A percentile compares a stretch with the other conserved stretches of the same genome.
Evolutionary conservation across 2,888 invertebrate genomes (phyloP).

Genomic region (Neoaliturus tenellus): DNA sequence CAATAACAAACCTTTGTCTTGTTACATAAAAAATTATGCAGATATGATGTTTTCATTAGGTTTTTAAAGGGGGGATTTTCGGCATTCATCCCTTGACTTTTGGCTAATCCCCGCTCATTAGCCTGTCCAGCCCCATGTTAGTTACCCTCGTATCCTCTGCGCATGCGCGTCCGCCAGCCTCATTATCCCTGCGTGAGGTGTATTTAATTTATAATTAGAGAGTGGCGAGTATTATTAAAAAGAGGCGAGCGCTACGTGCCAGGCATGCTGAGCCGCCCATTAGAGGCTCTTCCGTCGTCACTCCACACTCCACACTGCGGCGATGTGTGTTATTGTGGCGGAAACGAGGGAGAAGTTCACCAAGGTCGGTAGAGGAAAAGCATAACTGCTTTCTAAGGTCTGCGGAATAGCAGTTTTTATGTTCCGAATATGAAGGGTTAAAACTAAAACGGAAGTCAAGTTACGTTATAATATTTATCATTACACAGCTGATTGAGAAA

Average conservation of each 20-base stretch:
- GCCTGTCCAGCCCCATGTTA: not conserved
- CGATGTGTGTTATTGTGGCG: not conserved
- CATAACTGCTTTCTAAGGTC: no score
- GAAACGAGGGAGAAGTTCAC: not conserved
- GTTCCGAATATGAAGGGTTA: no score
- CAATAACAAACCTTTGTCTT: no score
- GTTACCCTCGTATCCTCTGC: not conserved
- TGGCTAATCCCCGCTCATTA: not conserved
- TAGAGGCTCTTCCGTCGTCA: not conserved
- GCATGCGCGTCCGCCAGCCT: not conserved
- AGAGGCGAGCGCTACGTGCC: constrained; percentile 33
- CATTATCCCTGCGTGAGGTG: constrained; percentile 55
- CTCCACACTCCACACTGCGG: not conserved
- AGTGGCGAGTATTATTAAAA: constrained; percentile 55
- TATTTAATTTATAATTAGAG: constrained; percentile 59
- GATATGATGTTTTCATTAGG: no score
- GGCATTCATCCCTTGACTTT: no score
- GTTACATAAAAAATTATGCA: no score
- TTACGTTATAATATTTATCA: no score
- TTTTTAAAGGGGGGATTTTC: no score
- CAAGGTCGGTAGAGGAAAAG: no score
- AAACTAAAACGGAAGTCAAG: no score
- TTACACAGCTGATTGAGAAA: no score
- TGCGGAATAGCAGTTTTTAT: no score
- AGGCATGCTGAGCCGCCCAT: constrained; percentile 10